A percentile compares a stretch with the other conserved stretches of the same genome.
Conservation (phyloP, 2,888 invertebrate species). For the Globia sparganii region DNA sequence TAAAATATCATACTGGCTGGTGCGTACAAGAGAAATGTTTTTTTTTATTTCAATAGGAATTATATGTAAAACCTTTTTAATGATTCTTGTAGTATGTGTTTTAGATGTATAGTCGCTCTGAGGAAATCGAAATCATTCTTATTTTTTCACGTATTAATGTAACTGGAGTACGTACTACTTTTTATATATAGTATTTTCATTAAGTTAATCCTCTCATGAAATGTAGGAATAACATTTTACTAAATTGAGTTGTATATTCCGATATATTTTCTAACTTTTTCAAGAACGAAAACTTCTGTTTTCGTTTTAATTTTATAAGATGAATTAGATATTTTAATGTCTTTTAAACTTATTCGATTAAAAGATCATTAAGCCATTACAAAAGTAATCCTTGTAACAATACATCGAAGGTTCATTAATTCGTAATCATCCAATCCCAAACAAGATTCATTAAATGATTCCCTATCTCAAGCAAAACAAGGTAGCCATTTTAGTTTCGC, state of each 20-base stretch:
- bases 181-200: conserved; percentile 20
- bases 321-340: conserved; percentile 1
- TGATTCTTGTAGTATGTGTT: conserved; percentile 41
- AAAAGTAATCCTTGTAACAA: background rate
- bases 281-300: background rate
- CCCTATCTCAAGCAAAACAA: conserved; percentile 71
- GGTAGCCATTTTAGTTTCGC: conserved; percentile 75
- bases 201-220: conserved; percentile 14
- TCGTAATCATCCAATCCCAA: conserved; percentile 50
- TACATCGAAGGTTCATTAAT: conserved; percentile 43
- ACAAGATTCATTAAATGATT: conserved; percentile 59
- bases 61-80: conserved; percentile 55
- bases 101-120: conserved; percentile 17
- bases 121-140: conserved; percentile 6
- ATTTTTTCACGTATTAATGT: conserved; percentile 8
- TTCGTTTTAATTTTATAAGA: conserved; percentile 10
- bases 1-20: conserved; percentile 72
- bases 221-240: conserved; percentile 3
- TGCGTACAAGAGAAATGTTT: conserved; percentile 60
- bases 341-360: conserved; percentile 12
- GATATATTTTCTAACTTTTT: conserved; percentile 9
- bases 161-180: background rate
- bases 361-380: background rate
- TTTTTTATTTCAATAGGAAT: conserved; percentile 58
- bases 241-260: conserved; percentile 16